Evolutionary conservation across 2,888 invertebrate genomes (phyloP), one percentile per base, ranked within the genome.

Genomic region (Meiosimyza decipiens): DNA sequence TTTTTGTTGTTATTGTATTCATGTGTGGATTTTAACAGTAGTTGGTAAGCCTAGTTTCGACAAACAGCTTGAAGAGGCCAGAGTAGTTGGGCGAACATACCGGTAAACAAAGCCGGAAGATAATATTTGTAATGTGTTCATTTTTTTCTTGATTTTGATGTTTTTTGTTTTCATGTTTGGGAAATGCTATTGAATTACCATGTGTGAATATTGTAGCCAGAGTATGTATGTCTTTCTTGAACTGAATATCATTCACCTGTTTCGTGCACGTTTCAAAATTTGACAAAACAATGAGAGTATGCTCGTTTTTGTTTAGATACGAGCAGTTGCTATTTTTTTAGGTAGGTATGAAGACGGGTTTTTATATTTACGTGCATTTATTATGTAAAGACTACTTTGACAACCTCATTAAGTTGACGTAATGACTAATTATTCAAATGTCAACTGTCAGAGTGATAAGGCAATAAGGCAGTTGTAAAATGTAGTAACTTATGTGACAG

Each of bases 221-320:
- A 40, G 9, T 7, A 40, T 40, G 6, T 9, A 40, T 40, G 40
- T 40, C 9, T 40, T 40, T 40, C 4, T 40, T 40, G 1, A 13
- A 9, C 7, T 49, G 64, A 50, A 6, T 22, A 50, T n/a, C 3
- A 22, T 13, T 22, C 51, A 64, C 64, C 64, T 64, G 64, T 51
- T 64, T 50, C 51, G n/a, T 63, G 63, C 52, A 64, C 52, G 51
- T 64, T 50, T 64, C n/a, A n/a, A 51, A 64, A 57, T 64, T 49
- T 40, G 40, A 40, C 40, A 40, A 40, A 40, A 40, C n/a, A 40
- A 4, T 40, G 6, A 40, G 40, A 9, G 40, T 40, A 40, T 40
- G 9, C 9, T 40, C 40, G 40, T 9, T 40, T 40, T 40, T 40
- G 40, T 64, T 64, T 51, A 50, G 28, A n/a, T n/a, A n/a, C n/a